Conservation (phyloP, 1,140 invertebrate species). For the Globodera rostochiensis region DNA sequence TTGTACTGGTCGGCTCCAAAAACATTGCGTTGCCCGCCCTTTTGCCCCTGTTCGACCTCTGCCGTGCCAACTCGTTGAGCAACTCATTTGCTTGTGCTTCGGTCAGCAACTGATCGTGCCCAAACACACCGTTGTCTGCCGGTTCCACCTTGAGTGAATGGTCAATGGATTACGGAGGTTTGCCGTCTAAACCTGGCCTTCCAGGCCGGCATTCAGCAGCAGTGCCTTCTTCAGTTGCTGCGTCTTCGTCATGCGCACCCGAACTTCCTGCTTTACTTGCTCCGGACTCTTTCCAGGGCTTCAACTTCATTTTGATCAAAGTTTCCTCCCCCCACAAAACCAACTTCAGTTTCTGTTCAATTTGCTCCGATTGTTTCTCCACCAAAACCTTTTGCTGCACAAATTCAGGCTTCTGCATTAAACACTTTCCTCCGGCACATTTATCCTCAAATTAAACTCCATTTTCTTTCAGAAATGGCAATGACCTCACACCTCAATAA, state of each 20-base stretch:
- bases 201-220: constrained; percentile 48
- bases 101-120: constrained; percentile 51
- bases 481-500: constrained; percentile 10
- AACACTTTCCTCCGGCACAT: constrained; percentile 27
- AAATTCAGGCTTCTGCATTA: constrained; percentile 23
- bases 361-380: constrained; percentile 13
- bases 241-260: constrained; percentile 46
- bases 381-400: background rate
- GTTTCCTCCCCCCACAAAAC: background rate
- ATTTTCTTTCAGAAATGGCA: background rate
- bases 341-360: constrained; percentile 25
- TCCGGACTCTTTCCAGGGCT: constrained; percentile 20
- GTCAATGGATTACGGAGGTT: background rate
- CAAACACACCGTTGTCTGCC: constrained; percentile 52
- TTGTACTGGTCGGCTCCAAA: constrained; percentile 34
- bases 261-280: constrained; percentile 50
- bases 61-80: constrained; percentile 13
- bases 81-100: constrained; percentile 39
- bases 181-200: constrained; percentile 24
- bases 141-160: constrained; percentile 40
- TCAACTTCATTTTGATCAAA: background rate
- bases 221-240: constrained; percentile 52
- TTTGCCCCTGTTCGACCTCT: background rate
- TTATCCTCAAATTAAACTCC: constrained; percentile 2
- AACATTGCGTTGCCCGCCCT: constrained; percentile 41